Percentiles rank a stretch among this genome's conserved stretches.
Conservation (phyloP, 2,888 invertebrate genomes). For the Hemicrepidius hirtus region DNA sequence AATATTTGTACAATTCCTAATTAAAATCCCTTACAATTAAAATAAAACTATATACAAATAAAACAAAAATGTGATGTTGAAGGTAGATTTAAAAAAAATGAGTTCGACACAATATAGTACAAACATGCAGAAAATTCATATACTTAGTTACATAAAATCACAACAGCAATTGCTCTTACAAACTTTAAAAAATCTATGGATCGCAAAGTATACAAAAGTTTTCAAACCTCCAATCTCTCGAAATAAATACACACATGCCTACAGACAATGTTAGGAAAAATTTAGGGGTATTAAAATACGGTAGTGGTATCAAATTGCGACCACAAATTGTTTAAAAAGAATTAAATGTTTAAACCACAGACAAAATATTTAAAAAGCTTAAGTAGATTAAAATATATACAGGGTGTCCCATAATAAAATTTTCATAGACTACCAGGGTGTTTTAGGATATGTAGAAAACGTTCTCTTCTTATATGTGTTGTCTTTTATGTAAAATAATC, state of each 20-base stretch:
- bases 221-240: background rate
- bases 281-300: too few species aligned
- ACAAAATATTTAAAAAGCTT: too few species aligned
- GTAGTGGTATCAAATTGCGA: too few species aligned
- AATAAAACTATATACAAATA: background rate
- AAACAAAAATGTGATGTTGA: background rate
- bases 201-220: background rate
- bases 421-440: too few species aligned
- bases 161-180: background rate
- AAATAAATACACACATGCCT: background rate
- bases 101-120: background rate
- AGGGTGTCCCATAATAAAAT: too few species aligned
- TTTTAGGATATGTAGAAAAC: too few species aligned
- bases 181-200: background rate
- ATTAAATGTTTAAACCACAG: too few species aligned
- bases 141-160: background rate
- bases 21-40: too few species aligned
- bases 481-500: too few species aligned
- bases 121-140: background rate
- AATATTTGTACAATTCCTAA: conserved; percentile 2
- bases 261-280: background rate
- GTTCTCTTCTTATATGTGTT: too few species aligned
- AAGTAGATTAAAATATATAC: too few species aligned
- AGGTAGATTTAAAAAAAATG: background rate
- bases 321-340: too few species aligned